Evolutionary conservation across 2,113 vertebrate species (phyloP).

Genomic region (Corydoras maculifer): DNA sequence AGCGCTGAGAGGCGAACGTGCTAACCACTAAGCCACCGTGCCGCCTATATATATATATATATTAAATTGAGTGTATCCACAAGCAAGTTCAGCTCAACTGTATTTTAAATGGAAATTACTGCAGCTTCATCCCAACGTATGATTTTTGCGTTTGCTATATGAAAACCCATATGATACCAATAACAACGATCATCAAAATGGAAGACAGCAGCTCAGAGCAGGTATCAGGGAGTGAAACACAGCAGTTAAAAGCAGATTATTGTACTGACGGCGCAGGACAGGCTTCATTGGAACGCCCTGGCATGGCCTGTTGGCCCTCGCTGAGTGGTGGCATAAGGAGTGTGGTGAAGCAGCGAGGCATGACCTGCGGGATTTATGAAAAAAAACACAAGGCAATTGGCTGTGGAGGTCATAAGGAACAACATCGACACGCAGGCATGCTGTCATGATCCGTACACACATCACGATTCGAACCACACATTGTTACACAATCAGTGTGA

Average conservation of each 20-base stretch:
- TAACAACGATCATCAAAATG: no score
- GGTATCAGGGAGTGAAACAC: neutral
- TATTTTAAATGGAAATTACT: no score
- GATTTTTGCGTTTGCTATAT: no score
- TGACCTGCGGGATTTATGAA: constrained; percentile 26
- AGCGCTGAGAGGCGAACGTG: no score
- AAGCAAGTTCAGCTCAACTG: no score
- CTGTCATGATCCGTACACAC: constrained; percentile 7
- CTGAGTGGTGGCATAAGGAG: constrained; percentile 29
- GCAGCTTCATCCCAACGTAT: no score
- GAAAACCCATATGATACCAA: no score
- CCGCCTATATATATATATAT: no score
- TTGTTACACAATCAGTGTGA: neutral
- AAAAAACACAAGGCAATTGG: constrained; percentile 15
- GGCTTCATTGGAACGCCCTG: constrained; percentile 7
- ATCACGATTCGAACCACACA: constrained; percentile 9
- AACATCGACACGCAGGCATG: constrained; percentile 9
- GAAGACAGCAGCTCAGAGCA: neutral
- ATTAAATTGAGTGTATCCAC: no score
- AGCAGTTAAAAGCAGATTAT: constrained; percentile 21
- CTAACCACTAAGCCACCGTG: no score
- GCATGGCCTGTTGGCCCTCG: constrained; percentile 16
- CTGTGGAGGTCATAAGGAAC: constrained; percentile 14
- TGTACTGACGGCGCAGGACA: constrained; percentile 14
- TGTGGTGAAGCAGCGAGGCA: constrained; percentile 21